Percentiles rank a stretch among this genome's conserved stretches.
These are phyloP conservation scores for Oscheius sp. DNA, from an alignment of 2,888 invertebrate genomes.

Conservation along the genomic window DNA sequence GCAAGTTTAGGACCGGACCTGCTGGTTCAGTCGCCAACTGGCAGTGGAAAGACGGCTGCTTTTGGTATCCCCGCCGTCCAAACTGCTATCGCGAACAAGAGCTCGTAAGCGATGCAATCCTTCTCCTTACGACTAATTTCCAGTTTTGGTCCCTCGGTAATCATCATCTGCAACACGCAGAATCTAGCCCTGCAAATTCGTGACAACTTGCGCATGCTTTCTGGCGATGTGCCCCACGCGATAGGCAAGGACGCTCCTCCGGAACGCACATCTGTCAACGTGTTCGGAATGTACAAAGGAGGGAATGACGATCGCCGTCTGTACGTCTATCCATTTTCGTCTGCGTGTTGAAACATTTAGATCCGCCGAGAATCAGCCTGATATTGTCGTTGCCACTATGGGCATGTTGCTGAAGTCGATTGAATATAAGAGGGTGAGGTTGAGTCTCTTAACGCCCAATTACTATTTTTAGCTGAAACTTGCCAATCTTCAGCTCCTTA, in stretches of 20 bases:
- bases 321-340: background rate
- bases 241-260: background rate
- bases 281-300: constrained; percentile 25
- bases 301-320: background rate
- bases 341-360: background rate
- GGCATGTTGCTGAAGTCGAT: constrained; percentile 2
- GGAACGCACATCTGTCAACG: background rate
- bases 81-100: constrained; percentile 1
- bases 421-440: background rate
- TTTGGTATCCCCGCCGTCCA: constrained; percentile 34
- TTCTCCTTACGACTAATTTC: background rate
- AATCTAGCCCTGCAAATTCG: constrained; percentile 24
- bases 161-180: constrained; percentile 29
- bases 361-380: background rate
- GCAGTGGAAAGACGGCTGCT: constrained; percentile 37
- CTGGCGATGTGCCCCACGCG: background rate
- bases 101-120: background rate
- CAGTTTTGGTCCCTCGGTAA: constrained; percentile 5
- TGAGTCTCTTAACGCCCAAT: background rate
- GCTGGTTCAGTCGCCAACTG: constrained; percentile 32
- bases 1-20: constrained; percentile 6
- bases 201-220: constrained; percentile 6
- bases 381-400: constrained; percentile 33
- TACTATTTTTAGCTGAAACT: constrained; percentile 23
- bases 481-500: constrained; percentile 38